Evolutionary conservation across 2,888 invertebrate genomes (phyloP).

Genomic region (Drosophila lutescens): DNA sequence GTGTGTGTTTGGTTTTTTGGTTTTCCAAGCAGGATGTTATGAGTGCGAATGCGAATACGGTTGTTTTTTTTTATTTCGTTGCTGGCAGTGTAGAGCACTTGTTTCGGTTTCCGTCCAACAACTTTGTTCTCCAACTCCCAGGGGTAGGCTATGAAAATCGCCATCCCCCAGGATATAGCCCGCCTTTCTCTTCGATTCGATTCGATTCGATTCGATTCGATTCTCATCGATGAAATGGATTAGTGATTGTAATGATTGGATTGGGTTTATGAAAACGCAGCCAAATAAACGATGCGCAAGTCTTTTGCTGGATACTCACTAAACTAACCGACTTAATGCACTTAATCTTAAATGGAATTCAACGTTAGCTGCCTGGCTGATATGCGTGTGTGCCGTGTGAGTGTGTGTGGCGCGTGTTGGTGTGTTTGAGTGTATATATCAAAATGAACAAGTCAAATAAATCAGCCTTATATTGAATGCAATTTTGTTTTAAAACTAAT

Average conservation of each 20-base stretch:
- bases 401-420: conserved; percentile 14
- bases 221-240: conserved; percentile 20
- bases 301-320: conserved; percentile 67
- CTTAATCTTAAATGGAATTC: conserved; percentile 61
- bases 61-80: conserved; percentile 15
- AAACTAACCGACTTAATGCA: conserved; percentile 55
- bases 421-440: conserved; percentile 32
- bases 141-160: neutral
- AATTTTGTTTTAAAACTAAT: conserved; percentile 68
- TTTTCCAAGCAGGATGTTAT: neutral
- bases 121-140: neutral
- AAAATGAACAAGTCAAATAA: conserved; percentile 79
- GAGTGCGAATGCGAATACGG: neutral
- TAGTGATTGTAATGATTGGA: conserved; percentile 11
- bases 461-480: conserved; percentile 77
- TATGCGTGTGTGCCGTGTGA: conserved; percentile 53
- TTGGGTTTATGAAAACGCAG: conserved; percentile 37
- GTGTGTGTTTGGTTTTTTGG: conserved; percentile 5
- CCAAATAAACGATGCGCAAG: conserved; percentile 63
- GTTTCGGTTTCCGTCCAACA: conserved; percentile 24
- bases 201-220: conserved; percentile 10
- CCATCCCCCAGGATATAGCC: neutral
- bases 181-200: neutral
- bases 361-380: conserved; percentile 63
- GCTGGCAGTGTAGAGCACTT: conserved; percentile 50